Base-by-base conservation (phyloP, 2,797 vertebrate genomes). In the Melanotaenia maccullochi region DNA sequence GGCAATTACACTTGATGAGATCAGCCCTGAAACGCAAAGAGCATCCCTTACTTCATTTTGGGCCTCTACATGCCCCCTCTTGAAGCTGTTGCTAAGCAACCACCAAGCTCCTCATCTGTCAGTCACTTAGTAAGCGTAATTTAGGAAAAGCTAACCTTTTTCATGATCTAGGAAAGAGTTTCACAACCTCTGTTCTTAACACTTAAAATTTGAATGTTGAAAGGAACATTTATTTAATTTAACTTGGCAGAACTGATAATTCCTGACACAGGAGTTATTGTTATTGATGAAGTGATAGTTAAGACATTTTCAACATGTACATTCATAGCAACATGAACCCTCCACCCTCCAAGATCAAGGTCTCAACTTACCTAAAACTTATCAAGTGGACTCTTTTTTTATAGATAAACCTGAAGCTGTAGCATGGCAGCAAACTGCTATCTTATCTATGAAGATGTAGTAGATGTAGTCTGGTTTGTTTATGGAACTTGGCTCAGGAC, bases 1-100 rank as follows among this genome's bases (percentile, higher is more conserved):
- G 55, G 61, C 62, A 78, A n/a, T 68, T 60, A 24, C 54, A 33
- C 33, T 49, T 20, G 62, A 74, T 71, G 51, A 52, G 25, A 68
- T 76, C 65, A 70, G 13, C 30, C 18, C 57, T 65, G 42, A 63
- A 74, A 78, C 47, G 2, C 35, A 49, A 52, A 68, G 40, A 52
- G 44, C 22, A 55, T 33, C 57, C 54, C 54, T 64, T 57, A 65
- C 57, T 56, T 60, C 13, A 58, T 73, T 60, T 59, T 57, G 28
- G 68, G 9, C 11, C 56, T 24, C 54, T 11, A 36, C n/a, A 47
- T 40, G 32, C 33, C 1, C 55, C 3, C 2, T 18, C 20, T 54
- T 66, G 22, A 33, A 58, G 25, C 24, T 76, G 32, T 65, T 74
- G 62, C 65, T 33, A 42, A 33, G 61, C 60, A 75, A 80, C 66